Base-by-base conservation (phyloP, 2,797 vertebrate genomes). In the Enteromius anoplus region DNA sequence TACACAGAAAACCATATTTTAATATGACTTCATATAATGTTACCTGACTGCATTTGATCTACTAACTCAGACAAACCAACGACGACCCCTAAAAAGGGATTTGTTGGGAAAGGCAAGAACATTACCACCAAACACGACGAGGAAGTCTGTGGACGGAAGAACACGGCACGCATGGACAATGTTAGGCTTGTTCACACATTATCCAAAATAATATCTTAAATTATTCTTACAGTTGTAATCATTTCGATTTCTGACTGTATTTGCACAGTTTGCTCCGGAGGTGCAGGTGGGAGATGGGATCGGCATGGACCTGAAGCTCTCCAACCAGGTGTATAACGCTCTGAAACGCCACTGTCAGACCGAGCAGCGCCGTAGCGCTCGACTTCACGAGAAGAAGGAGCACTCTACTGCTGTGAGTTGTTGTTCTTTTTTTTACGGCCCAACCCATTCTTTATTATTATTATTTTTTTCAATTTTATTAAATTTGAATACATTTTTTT, bases 121-220 rank as follows among this genome's bases (percentile, higher is more conserved):
- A 99, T 99, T 89, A 99, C 97, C 60, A 99, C 98, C 17, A 99
- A 99, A 88, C 98, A 99, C 0, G 98, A 99, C 78, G 97, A 96
- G 89, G 96, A 94, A 11, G 91, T 95, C 9, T 99, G 97, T 53
- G 98, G 98, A 70, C 95, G 98, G 86, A 99, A 98, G 92, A 99
- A 99, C 87, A 98, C 96, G 0, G 97, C 98, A 1, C 96, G 98
- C 77, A 99, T 99, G 98, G 98, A 99, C 90, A 96, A 99, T 37
- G 97, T 98, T 92, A 95, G 96, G 17, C 0, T 0, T 86, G 71
- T 64, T 64, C 26, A 42, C 3, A 42, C 47, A 55, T 19, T 0
- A 17, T 47, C 23, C 2, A 64, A 47, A 17, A 77, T 45, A 1
- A 19, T 14, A 32, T 66, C 5, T 19, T n/a, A 32, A 82, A 65